Percentiles rank a stretch among this genome's conserved stretches.
Conservation (phyloP, 2,113 vertebrate species). For the Eulemur macaco region DNA sequence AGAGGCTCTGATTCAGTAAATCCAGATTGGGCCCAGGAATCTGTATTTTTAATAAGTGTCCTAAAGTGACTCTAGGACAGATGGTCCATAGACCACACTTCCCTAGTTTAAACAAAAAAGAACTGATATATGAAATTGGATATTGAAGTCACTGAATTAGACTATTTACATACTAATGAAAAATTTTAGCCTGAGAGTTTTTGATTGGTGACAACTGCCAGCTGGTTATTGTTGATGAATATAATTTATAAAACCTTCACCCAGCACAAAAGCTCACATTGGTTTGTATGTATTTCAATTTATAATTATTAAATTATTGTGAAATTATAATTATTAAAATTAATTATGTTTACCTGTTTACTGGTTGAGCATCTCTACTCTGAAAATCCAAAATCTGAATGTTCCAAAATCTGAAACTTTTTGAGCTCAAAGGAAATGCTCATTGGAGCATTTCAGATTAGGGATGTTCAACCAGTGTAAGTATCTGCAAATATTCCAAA, state of each 20-base stretch:
- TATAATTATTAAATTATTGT: background rate
- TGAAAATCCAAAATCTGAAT: background rate
- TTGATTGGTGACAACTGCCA: background rate
- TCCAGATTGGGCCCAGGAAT: background rate
- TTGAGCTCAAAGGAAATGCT: background rate
- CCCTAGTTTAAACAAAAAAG: constrained; percentile 19
- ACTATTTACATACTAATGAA: background rate
- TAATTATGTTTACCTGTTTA: background rate
- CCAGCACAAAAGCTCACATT: background rate
- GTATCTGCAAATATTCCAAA: background rate
- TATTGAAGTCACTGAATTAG: constrained; percentile 11
- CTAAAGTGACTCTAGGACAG: background rate
- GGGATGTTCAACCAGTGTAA: background rate
- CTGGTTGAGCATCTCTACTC: background rate
- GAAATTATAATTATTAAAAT: constrained; percentile 8
- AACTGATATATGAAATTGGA: constrained; percentile 9
- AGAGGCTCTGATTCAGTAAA: background rate
- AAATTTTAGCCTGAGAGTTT: constrained; percentile 2
- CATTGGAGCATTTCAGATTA: background rate
- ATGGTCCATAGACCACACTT: background rate
- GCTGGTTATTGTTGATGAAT: background rate
- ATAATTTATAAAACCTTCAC: constrained; percentile 4
- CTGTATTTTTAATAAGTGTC: background rate
- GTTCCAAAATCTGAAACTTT: background rate
- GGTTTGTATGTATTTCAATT: background rate